Evolutionary conservation across 2,113 vertebrate species (phyloP).

Genomic region (Pluvianellus socialis): DNA sequence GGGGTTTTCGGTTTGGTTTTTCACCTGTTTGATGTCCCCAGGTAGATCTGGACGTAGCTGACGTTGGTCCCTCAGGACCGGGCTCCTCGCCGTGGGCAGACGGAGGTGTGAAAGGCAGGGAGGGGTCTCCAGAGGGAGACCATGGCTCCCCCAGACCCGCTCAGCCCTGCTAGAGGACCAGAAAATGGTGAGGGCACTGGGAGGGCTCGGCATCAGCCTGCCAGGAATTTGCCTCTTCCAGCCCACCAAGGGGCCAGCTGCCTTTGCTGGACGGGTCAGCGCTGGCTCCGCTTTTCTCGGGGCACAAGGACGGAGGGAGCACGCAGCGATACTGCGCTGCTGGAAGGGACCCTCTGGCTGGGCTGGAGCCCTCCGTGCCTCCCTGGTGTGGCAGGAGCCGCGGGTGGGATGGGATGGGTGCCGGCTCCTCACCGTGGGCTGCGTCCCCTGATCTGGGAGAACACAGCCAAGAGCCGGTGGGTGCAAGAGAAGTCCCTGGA

Average conservation of each 20-base stretch:
- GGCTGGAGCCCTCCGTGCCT: not conserved
- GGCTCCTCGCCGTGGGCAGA: rapidly evolving
- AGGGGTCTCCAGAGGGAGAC: not conserved
- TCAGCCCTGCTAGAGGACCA: too few relatives aligned
- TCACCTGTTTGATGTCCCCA: not conserved
- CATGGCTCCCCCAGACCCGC: not conserved
- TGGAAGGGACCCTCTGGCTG: too few relatives aligned
- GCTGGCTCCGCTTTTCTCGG: too few relatives aligned
- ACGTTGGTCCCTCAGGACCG: not conserved
- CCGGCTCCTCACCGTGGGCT: rapidly evolving
- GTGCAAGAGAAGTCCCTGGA: not conserved
- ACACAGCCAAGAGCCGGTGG: not conserved
- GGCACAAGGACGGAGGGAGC: too few relatives aligned
- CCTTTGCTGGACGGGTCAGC: too few relatives aligned
- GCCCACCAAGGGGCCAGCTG: too few relatives aligned
- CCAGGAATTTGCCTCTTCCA: too few relatives aligned
- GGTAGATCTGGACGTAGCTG: not conserved
- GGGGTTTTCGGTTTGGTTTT: not conserved
- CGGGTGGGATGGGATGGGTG: not conserved
- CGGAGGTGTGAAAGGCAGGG: not conserved
- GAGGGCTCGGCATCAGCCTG: too few relatives aligned
- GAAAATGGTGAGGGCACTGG: too few relatives aligned
- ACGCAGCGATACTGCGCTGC: too few relatives aligned
- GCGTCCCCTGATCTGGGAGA: not conserved
- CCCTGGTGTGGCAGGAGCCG: not conserved